Percentiles rank a stretch among this genome's conserved stretches.
These are phyloP conservation scores for Troides aeacus DNA, from an alignment of 2,888 invertebrate species.

Conservation along the genomic window DNA sequence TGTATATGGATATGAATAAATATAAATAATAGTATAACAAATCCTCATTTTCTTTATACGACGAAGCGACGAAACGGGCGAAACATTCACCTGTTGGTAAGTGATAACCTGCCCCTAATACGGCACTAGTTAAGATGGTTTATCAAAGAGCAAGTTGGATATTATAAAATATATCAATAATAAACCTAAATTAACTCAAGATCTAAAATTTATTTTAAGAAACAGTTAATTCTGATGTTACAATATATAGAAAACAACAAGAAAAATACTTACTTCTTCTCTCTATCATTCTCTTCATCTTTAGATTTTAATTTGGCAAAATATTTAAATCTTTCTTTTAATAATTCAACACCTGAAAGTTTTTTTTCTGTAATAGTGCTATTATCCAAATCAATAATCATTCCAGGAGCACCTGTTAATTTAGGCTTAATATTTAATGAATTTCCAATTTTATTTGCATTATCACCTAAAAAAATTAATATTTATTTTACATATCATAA, in stretches of 20 bases:
- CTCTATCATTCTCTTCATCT: constrained; percentile 76
- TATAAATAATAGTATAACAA: too few species aligned
- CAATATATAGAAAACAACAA: neutral
- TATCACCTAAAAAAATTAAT: constrained; percentile 17
- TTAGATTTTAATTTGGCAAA: constrained; percentile 81
- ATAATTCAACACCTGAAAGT: constrained; percentile 81
- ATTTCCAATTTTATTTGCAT: constrained; percentile 43
- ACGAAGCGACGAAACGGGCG: too few species aligned
- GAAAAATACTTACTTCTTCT: constrained; percentile 71
- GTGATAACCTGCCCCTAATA: too few species aligned
- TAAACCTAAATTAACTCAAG: too few species aligned
- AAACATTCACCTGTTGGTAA: neutral
- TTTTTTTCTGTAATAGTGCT: constrained; percentile 46
- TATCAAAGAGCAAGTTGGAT: too few species aligned
- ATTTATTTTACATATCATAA: neutral
- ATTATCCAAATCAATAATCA: constrained; percentile 65
- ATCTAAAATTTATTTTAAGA: neutral
- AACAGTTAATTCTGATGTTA: too few species aligned
- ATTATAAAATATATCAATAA: too few species aligned
- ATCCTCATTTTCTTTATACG: too few species aligned
- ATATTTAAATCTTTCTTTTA: constrained; percentile 86
- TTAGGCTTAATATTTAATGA: constrained; percentile 59
- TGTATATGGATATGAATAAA: too few species aligned
- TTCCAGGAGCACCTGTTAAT: constrained; percentile 75
- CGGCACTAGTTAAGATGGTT: too few species aligned